Base-by-base conservation (phyloP, 2,113 vertebrate genomes). In the Pachycephala philippinensis region DNA sequence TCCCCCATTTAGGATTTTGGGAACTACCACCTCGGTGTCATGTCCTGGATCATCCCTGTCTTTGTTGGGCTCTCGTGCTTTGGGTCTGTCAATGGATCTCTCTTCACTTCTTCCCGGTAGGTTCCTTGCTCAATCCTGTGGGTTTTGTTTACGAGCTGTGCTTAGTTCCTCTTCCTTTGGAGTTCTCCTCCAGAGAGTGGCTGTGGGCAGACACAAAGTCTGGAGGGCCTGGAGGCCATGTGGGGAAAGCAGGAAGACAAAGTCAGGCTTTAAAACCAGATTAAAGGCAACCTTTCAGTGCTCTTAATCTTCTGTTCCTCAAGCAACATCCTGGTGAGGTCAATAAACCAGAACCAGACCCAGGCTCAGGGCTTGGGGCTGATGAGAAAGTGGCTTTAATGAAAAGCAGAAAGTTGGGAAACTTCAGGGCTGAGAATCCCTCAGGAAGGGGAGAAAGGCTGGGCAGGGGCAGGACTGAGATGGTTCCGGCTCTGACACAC, bases 31-130 rank as follows among this genome's bases (percentile, higher is more conserved):
- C 97, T 99, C 54, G 99, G 99, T 0, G 97, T 99, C 52, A 99
- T 99, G 99, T 97, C 99, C 26, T 99, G 99, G 99, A 98, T 99
- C 97, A 99, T 99, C 89, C 99, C 99, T 0, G 99, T 99, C 90
- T 99, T 99, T 39, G 99, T 99, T 17, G 99, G 99, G 17, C 97
- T 99, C 39, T 99, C 99, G 3, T 99, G 99, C 96, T 99, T 99
- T 6, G 99, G 99, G 8, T 99, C 99, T 0, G 99, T 99, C 78
- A 99, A 99, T 5, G 99, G 99, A 13, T 99, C 99, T 28, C 98
- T 99, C 75, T 99, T 99, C 97, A 99, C 99, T 1, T 99, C 99
- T 20, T 99, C 99, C 79, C 98, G 99, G 99, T 99, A 97, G 42
- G 85, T 90, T 87, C 82, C 82, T 91, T 84, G 89, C 87, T 81